Percentiles rank a stretch among this genome's conserved stretches.
Evolutionary conservation across 1,140 invertebrate genomes (phyloP).

Genomic region (Platyscapa corneri): DNA sequence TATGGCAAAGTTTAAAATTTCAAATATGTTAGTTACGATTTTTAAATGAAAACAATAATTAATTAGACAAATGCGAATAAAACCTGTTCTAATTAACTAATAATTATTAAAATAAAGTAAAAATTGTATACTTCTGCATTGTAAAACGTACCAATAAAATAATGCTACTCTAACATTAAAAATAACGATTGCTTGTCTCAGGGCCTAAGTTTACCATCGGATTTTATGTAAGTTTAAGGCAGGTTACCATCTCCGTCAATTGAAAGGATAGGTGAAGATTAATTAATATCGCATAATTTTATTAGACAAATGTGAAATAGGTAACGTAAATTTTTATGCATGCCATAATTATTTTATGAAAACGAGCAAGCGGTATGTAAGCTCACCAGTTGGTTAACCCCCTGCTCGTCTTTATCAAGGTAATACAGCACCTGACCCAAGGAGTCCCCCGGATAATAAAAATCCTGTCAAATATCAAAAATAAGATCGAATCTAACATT

Average conservation of each 20-base stretch:
- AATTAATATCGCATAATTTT: not conserved
- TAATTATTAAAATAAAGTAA: not conserved
- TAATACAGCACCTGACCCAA: conserved; percentile 73
- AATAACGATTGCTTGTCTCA: not conserved
- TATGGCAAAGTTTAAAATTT: too few relatives aligned
- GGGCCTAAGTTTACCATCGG: not conserved
- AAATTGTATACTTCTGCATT: not conserved
- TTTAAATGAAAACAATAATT: not conserved
- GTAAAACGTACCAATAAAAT: not conserved
- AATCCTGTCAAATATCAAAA: conserved; percentile 72
- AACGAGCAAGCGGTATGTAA: conserved; percentile 64
- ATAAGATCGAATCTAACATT: conserved; percentile 55
- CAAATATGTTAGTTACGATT: too few relatives aligned
- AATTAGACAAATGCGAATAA: not conserved
- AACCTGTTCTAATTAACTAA: not conserved
- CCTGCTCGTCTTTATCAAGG: conserved; percentile 69
- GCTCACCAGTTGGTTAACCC: conserved; percentile 70
- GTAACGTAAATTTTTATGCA: conserved; percentile 40
- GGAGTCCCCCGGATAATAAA: conserved; percentile 69
- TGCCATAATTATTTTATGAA: conserved; percentile 57
- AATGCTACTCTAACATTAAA: not conserved
- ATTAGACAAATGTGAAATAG: conserved; percentile 4
- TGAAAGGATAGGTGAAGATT: not conserved
- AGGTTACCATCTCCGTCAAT: not conserved
- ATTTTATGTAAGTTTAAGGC: not conserved